Evolutionary conservation across 2,113 vertebrate genomes (phyloP).

Genomic region (Pseudorasbora parva): DNA sequence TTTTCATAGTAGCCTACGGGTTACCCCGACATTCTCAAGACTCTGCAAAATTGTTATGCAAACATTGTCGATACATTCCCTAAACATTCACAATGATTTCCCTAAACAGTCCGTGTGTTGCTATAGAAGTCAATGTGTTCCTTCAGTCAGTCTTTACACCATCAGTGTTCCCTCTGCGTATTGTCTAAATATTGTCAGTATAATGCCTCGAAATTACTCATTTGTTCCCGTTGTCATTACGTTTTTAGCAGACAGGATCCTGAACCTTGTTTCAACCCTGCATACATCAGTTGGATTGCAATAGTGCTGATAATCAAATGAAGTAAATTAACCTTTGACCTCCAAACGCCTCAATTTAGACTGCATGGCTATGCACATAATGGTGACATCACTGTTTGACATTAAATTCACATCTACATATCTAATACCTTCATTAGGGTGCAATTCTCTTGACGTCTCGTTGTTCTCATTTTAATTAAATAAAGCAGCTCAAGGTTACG

Average conservation of each 20-base stretch:
- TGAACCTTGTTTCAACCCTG: slow-evolving; percentile 34
- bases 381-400: background rate
- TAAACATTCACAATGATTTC: slow-evolving; percentile 33
- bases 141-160: slow-evolving; percentile 39
- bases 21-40: slow-evolving; percentile 48
- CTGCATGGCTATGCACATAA: background rate
- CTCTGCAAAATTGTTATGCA: slow-evolving; percentile 21
- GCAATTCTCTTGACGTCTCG: background rate
- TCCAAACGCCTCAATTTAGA: slow-evolving; percentile 25
- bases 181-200: slow-evolving; percentile 46
- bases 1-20: slow-evolving; percentile 26
- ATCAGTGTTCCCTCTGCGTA: background rate
- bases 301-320: slow-evolving; percentile 17
- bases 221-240: slow-evolving; percentile 16
- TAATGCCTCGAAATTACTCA: background rate
- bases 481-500: slow-evolving; percentile 39
- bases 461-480: slow-evolving; percentile 25
- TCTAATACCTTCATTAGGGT: background rate
- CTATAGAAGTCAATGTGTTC: slow-evolving; percentile 17
- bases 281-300: slow-evolving; percentile 6
- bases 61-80: slow-evolving; percentile 25
- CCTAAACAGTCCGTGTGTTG: slow-evolving; percentile 23
- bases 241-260: slow-evolving; percentile 31
- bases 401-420: slow-evolving; percentile 1
- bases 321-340: slow-evolving; percentile 25